Conservation (phyloP, 2,113 vertebrate genomes). For the Alces alces region DNA sequence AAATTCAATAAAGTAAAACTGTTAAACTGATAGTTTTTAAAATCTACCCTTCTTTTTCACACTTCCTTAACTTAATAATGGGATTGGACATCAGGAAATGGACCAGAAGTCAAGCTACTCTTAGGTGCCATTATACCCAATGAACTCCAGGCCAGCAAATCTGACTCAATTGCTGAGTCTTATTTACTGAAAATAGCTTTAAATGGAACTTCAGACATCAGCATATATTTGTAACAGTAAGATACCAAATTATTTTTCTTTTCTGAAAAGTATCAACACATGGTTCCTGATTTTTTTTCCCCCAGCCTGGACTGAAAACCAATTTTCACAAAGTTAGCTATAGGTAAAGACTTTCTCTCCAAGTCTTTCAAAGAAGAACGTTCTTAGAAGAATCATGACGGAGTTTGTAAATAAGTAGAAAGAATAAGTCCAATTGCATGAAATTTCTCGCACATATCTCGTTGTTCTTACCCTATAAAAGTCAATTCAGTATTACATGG, state of each 20-base stretch:
- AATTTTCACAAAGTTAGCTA: not conserved
- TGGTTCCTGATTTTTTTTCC: not conserved
- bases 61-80: constrained; percentile 63
- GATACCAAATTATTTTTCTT: constrained; percentile 26
- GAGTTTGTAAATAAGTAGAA: not conserved
- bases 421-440: not conserved
- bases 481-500: not conserved
- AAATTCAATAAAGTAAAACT: constrained; percentile 70
- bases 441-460: not conserved
- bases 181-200: constrained; percentile 66
- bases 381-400: not conserved
- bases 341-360: not conserved
- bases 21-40: constrained; percentile 62
- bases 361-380: not conserved
- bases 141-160: constrained; percentile 69
- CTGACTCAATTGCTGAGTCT: constrained; percentile 57
- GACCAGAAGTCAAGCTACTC: constrained; percentile 62
- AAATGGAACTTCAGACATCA: constrained; percentile 50
- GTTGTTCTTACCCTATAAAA: not conserved
- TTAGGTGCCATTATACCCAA: constrained; percentile 64
- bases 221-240: constrained; percentile 44
- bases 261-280: constrained; percentile 14
- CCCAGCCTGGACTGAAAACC: not conserved
- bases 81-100: constrained; percentile 49
- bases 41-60: constrained; percentile 44